These are phyloP conservation scores for Cetoscarus ocellatus DNA, from an alignment of 2,797 vertebrate species.

Conservation along the genomic window DNA sequence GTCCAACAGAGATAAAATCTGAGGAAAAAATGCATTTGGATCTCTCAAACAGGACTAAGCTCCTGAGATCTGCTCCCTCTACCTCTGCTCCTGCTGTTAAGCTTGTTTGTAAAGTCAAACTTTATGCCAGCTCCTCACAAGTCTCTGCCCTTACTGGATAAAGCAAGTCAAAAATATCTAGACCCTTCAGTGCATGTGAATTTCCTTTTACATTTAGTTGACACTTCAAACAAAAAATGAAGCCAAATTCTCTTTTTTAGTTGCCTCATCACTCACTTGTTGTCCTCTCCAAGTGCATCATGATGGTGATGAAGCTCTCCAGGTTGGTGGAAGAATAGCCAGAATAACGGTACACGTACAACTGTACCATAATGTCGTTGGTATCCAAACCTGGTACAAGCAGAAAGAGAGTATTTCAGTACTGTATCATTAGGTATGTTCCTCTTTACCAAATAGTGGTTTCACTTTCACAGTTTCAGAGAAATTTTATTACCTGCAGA, in stretches of 20 bases:
- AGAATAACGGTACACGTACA: slow-evolving; percentile 33
- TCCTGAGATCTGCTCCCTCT: no score
- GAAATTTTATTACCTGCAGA: slow-evolving; percentile 37
- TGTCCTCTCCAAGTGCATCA: slow-evolving; percentile 50
- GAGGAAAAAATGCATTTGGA: no score
- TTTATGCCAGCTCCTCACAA: no score
- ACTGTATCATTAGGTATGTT: neutral
- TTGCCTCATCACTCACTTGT: slow-evolving; percentile 29
- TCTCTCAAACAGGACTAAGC: no score
- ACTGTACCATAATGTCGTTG: neutral
- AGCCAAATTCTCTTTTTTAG: neutral
- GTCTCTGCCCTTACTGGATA: no score
- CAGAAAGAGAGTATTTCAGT: neutral
- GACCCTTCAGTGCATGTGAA: no score
- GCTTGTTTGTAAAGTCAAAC: no score
- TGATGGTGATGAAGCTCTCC: slow-evolving; percentile 57
- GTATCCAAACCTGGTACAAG: slow-evolving; percentile 20
- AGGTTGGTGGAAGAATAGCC: slow-evolving; percentile 7
- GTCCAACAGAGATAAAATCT: no score
- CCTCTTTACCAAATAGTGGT: neutral
- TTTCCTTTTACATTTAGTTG: no score
- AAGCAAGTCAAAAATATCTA: no score
- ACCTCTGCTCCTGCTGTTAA: no score
- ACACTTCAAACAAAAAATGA: neutral
- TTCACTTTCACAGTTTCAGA: neutral